Evolutionary conservation across 2,797 vertebrate species (phyloP).

Genomic region (Tangara arthus): DNA sequence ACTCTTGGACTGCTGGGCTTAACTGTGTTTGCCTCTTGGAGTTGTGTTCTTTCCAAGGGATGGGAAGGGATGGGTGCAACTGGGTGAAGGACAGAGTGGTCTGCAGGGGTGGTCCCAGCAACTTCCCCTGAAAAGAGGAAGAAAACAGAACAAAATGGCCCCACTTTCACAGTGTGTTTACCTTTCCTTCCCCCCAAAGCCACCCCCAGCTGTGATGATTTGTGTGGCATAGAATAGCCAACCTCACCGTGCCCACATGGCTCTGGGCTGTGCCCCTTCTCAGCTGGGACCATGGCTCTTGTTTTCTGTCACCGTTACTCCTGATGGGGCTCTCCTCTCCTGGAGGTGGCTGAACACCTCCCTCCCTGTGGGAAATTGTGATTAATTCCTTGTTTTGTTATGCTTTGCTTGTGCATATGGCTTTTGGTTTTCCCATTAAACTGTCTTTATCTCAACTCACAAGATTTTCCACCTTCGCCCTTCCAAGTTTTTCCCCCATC

Average conservation of each 20-base stretch:
- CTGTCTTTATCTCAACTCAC: neutral
- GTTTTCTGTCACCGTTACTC: accelerated
- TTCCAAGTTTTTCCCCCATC: neutral
- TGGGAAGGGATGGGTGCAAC: accelerated
- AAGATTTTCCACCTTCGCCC: neutral
- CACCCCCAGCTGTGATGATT: accelerated
- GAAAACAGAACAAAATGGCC: accelerated
- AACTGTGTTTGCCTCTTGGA: neutral
- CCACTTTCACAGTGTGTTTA: neutral
- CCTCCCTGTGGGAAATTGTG: neutral
- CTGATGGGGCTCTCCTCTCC: neutral
- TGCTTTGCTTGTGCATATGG: neutral
- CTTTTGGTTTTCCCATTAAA: neutral
- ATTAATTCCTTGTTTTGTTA: neutral
- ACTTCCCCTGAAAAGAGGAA: neutral
- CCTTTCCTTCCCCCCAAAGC: too few relatives aligned
- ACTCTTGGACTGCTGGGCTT: neutral
- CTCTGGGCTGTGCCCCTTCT: neutral
- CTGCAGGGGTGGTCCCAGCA: neutral
- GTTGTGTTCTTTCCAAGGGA: neutral
- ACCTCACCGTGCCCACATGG: accelerated
- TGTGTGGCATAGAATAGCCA: neutral
- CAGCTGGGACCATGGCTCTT: neutral
- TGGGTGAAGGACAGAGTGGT: neutral
- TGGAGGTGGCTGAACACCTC: neutral